phyloP scores from a whole-genome alignment of 2,797 vertebrate genomes.

The Sebastes vulpes region DNA sequence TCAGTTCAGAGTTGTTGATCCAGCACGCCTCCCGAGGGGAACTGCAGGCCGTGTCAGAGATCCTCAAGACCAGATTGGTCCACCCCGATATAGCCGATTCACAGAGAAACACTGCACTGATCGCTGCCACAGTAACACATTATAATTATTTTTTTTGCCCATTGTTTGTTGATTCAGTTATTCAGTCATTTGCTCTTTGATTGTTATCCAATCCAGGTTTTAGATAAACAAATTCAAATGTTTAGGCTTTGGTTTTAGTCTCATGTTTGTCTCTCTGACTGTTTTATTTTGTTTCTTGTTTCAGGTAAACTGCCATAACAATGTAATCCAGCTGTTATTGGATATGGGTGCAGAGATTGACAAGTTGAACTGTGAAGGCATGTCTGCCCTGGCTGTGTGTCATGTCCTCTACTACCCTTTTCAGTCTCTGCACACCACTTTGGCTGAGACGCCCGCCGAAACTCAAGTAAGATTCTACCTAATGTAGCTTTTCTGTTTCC shows the following conservation, averaged over 20 bases:
- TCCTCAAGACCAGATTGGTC: conserved; percentile 76
- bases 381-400: conserved; percentile 88
- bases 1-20: conserved; percentile 83
- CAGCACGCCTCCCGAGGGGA: conserved; percentile 81
- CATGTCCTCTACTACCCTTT: conserved; percentile 88
- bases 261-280: neutral
- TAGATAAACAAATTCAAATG: neutral
- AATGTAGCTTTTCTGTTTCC: neutral
- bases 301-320: conserved; percentile 84
- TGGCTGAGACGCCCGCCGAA: conserved; percentile 36
- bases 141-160: too few species aligned
- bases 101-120: conserved; percentile 86
- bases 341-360: conserved; percentile 90
- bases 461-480: conserved; percentile 43
- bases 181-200: neutral
- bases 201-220: neutral
- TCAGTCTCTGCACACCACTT: conserved; percentile 72
- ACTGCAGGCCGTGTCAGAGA: conserved; percentile 59
- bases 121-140: conserved; percentile 87
- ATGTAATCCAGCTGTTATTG: conserved; percentile 88
- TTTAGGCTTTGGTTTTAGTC: neutral
- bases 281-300: neutral
- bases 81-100: conserved; percentile 87
- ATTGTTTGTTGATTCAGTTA: neutral
- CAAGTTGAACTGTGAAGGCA: conserved; percentile 86